These are phyloP conservation scores for Papilio elwesi DNA, from an alignment of 2,888 invertebrate species.

Conservation along the genomic window DNA sequence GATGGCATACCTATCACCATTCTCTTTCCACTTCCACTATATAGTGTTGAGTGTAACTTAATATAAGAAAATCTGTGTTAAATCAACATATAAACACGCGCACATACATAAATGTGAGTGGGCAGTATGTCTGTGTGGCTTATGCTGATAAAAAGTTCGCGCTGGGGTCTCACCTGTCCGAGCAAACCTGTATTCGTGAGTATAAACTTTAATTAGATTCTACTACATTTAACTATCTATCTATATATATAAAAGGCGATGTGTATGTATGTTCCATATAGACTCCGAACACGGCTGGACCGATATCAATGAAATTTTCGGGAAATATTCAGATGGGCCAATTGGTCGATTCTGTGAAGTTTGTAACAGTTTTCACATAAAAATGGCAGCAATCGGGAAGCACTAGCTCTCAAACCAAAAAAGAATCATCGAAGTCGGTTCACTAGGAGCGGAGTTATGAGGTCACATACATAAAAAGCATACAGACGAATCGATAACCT, in stretches of 20 bases:
- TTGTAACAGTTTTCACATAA: no score
- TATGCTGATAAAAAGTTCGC: conserved; percentile 81
- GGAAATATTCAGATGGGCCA: no score
- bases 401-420: no score
- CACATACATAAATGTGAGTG: conserved; percentile 42
- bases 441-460: no score
- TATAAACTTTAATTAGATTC: conserved; percentile 51
- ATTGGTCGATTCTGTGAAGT: no score
- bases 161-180: conserved; percentile 77
- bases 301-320: no score
- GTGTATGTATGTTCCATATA: no score
- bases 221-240: not conserved
- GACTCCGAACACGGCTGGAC: no score
- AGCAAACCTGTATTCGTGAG: conserved; percentile 73
- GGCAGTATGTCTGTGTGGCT: conserved; percentile 85
- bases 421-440: no score
- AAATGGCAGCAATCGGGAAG: no score
- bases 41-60: not conserved
- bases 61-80: not conserved
- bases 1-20: not conserved
- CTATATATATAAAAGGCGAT: not conserved
- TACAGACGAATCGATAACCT: no score
- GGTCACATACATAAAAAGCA: no score
- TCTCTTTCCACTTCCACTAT: not conserved
- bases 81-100: not conserved